Conservation (phyloP, 2,888 invertebrate genomes). For the Hartigia nigra region DNA sequence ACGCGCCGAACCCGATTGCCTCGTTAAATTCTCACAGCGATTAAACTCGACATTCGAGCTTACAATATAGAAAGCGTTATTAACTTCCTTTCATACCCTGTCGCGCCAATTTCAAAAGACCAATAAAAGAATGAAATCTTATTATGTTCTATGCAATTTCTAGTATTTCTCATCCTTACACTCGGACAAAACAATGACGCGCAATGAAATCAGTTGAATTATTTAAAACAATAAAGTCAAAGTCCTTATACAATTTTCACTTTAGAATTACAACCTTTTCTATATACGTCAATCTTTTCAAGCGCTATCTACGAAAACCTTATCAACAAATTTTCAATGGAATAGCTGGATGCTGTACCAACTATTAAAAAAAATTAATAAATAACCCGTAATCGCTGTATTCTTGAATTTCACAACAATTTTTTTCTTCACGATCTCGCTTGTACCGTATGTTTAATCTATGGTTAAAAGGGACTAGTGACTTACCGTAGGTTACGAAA, state of each 20-base stretch:
- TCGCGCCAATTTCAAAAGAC: neutral
- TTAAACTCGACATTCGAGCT: neutral
- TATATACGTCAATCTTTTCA: neutral
- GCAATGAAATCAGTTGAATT: neutral
- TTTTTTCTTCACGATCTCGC: too few species aligned
- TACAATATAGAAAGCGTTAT: neutral
- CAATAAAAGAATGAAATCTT: neutral
- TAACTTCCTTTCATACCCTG: neutral
- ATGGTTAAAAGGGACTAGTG: too few species aligned
- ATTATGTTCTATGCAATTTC: neutral
- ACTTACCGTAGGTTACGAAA: too few species aligned
- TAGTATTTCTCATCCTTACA: neutral
- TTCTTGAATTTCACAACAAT: too few species aligned
- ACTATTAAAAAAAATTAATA: neutral
- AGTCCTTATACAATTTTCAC: too few species aligned
- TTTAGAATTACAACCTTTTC: neutral
- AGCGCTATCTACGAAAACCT: neutral
- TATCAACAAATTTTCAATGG: neutral
- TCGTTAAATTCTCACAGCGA: conserved; percentile 9
- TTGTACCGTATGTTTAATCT: too few species aligned
- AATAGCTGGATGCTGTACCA: neutral
- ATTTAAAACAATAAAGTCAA: neutral
- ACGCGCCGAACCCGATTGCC: conserved; percentile 1
- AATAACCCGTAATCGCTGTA: too few species aligned
- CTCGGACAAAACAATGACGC: neutral